A percentile compares a stretch with the other conserved stretches of the same genome.
phyloP scores from a whole-genome alignment of 1,140 invertebrate species.

The Tetragnatha versicolor region DNA sequence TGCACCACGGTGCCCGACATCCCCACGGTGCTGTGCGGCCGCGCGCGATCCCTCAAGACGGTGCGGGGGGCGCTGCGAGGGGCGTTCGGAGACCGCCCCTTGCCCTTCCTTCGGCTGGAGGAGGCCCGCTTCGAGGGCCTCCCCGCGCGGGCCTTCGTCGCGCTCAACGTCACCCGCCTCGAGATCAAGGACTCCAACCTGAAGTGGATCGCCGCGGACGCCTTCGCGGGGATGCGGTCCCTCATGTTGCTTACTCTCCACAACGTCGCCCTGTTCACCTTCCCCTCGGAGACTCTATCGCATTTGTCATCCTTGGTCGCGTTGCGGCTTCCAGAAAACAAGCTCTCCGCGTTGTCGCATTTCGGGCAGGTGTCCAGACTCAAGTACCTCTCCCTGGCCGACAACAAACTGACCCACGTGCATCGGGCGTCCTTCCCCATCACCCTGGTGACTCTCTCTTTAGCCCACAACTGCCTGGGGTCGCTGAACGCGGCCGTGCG shows the following conservation, averaged over 20 bases:
- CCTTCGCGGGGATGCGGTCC: conserved; percentile 24
- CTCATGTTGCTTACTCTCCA: conserved; percentile 32
- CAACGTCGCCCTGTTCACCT: conserved; percentile 10
- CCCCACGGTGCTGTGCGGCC: conserved; percentile 30
- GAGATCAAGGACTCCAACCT: conserved; percentile 22
- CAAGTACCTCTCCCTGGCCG: conserved; percentile 15
- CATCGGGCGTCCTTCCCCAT: conserved; percentile 34
- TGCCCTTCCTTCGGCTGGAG: conserved; percentile 31
- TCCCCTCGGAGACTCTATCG: conserved; percentile 17
- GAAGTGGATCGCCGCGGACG: conserved; percentile 13
- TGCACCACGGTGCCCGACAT: conserved; percentile 19
- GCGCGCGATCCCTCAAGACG: conserved; percentile 1
- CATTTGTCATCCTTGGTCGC: conserved; percentile 28
- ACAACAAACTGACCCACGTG: conserved; percentile 13
- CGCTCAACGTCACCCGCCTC: conserved; percentile 21
- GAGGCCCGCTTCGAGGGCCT: conserved; percentile 16
- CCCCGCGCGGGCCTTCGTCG: conserved; percentile 25
- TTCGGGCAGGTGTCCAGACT: not conserved
- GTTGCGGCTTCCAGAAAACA: conserved; percentile 21
- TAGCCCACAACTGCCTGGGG: conserved; percentile 23
- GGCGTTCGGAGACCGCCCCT: not conserved
- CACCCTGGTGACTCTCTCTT: conserved; percentile 11
- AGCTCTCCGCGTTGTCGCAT: not conserved
- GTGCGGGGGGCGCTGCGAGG: not conserved
- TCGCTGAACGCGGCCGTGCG: conserved; percentile 22